phyloP scores from a whole-genome alignment of 2,888 invertebrate genomes.

The Sisyra nigra region DNA sequence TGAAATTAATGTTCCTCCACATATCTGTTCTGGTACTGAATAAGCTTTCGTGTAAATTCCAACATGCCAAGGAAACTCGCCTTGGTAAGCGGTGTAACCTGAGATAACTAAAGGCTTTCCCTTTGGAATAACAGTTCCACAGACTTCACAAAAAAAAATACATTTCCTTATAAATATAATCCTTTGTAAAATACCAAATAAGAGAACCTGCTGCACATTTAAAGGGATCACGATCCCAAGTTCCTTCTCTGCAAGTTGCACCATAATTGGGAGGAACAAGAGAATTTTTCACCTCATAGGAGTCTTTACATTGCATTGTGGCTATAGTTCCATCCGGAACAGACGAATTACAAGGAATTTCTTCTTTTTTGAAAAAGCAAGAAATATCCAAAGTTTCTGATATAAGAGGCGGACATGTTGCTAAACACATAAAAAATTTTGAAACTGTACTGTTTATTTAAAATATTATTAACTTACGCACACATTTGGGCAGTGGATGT shows the following conservation, averaged over 20 bases:
- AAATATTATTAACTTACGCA: background rate
- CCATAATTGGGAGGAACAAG: background rate
- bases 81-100: background rate
- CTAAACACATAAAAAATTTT: background rate
- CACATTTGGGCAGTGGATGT: background rate
- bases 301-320: background rate
- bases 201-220: background rate
- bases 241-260: background rate
- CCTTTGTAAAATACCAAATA: background rate
- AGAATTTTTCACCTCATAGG: background rate
- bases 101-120: background rate
- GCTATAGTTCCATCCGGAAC: background rate
- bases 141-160: background rate
- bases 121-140: background rate
- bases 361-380: background rate
- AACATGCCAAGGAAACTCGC: constrained; percentile 1
- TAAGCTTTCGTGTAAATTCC: background rate
- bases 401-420: background rate
- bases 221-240: background rate
- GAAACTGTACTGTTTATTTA: background rate
- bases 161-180: background rate
- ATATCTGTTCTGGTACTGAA: background rate
- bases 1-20: constrained; percentile 3
- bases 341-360: background rate
- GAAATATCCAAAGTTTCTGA: background rate